These are phyloP conservation scores for Donacobius atricapilla DNA, from an alignment of 2,113 vertebrate genomes.

Conservation along the genomic window DNA sequence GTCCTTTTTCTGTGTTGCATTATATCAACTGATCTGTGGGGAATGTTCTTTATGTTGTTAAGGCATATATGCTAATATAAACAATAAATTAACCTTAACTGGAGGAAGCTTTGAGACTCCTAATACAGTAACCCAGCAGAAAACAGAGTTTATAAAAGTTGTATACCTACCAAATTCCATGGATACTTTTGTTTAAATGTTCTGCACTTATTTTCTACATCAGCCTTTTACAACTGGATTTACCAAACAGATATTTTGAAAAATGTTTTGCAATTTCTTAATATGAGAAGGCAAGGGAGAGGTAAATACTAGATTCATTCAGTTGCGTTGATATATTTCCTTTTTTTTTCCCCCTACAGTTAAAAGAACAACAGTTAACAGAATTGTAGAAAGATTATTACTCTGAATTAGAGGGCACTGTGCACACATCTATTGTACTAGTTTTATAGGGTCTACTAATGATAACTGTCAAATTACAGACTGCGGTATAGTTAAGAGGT, in stretches of 20 bases:
- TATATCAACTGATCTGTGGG: conserved; percentile 56
- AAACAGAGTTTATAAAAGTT: not conserved
- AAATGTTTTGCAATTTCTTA: not conserved
- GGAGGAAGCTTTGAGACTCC: conserved; percentile 2
- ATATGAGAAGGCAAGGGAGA: not conserved
- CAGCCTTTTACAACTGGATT: not conserved
- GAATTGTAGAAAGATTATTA: not conserved
- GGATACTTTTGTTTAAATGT: not conserved
- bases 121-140: conserved; percentile 1
- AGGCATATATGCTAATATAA: conserved; percentile 11
- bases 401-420: not conserved
- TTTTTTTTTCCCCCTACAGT: not conserved
- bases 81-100: conserved; percentile 44
- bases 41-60: conserved; percentile 43
- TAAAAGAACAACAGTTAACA: not conserved
- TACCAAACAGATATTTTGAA: not conserved
- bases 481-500: not conserved
- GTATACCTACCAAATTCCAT: not conserved
- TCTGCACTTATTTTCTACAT: not conserved
- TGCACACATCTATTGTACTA: not conserved
- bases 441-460: not conserved
- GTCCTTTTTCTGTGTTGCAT: conserved; percentile 53
- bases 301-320: not conserved
- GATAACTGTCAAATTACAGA: not conserved
- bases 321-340: not conserved